Evolutionary conservation across 1,140 invertebrate genomes (phyloP), one percentile per base, ranked within the genome.

Genomic region (Manduca sexta): DNA sequence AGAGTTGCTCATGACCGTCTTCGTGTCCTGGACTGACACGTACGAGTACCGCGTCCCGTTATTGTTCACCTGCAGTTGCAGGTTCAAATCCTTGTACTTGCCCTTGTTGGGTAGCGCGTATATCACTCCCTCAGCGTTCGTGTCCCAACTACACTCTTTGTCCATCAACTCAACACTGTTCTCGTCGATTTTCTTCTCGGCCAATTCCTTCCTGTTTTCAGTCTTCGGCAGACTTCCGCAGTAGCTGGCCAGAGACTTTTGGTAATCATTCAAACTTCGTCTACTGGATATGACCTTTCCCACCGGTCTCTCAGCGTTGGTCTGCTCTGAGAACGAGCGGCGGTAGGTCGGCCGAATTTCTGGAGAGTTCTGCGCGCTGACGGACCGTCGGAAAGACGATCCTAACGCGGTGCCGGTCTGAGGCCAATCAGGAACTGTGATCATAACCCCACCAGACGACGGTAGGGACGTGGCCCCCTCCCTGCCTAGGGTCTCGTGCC

Each of bases 241-340:
- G 31, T 79, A 80, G 33, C 64, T 70, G 0, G 71, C 78, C 2
- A 84, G 40, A 6, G 80, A 77, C 46, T 74, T 77, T 46, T 84
- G 89, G n/a, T 89, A 89, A 26, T 91, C 90, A 42, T 90, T 89
- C 16, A 91, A 58, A 64, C 90, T 91, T 3, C 89, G 65, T 38
- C 90, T 74, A 63, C 80, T 86, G 48, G 82, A 87, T 79, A 86
- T 86, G 21, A 85, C 87, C 76, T 79, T 89, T 35, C 67, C 89
- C 42, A 86, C 84, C 26, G 76, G 70, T 49, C 80, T 55, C 67
- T 86, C 78, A 56, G 81, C 59, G 52, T 80, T 86, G 3, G 78
- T 81, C 38, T 87, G 86, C 45, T 92, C 90, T 0, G 90, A 92
- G 39, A 92, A 91, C 0, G 91, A 92, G 58, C 91, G 67, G 52